A percentile compares a stretch with the other conserved stretches of the same genome.
phyloP scores from a whole-genome alignment of 2,113 vertebrate species.

The Istiophorus platypterus region DNA sequence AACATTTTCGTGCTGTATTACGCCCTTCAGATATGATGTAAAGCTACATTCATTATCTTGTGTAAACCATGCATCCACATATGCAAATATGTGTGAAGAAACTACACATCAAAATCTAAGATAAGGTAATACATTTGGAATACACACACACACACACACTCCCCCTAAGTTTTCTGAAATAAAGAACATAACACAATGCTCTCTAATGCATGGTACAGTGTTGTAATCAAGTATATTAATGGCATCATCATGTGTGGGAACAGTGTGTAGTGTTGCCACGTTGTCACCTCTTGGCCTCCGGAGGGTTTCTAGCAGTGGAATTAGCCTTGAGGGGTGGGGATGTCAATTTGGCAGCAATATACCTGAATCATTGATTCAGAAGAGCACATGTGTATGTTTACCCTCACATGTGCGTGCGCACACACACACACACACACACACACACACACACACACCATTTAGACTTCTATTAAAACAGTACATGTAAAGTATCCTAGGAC shows the following conservation, averaged over 20 bases:
- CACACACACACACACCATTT: background rate
- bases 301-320: conserved; percentile 24
- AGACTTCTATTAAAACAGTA: too few relatives aligned
- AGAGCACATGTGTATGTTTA: background rate
- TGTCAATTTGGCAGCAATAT: conserved; percentile 35
- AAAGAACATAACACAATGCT: conserved; percentile 21
- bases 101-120: background rate
- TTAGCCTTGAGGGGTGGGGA: conserved; percentile 24
- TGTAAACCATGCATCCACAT: conserved; percentile 11
- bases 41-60: conserved; percentile 39
- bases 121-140: conserved; percentile 3
- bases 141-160: background rate
- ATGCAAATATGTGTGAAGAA: conserved; percentile 30
- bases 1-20: conserved; percentile 29
- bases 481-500: too few relatives aligned
- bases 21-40: conserved; percentile 47
- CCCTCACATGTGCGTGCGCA: too few relatives aligned
- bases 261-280: conserved; percentile 20
- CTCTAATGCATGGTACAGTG: conserved; percentile 12
- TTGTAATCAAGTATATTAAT: conserved; percentile 21
- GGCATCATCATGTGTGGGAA: conserved; percentile 20
- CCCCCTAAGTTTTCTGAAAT: conserved; percentile 13
- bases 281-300: conserved; percentile 21
- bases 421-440: background rate
- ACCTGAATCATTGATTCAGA: conserved; percentile 6